Conservation (phyloP, 2,113 vertebrate genomes). For the Lepisosteus oculatus region DNA sequence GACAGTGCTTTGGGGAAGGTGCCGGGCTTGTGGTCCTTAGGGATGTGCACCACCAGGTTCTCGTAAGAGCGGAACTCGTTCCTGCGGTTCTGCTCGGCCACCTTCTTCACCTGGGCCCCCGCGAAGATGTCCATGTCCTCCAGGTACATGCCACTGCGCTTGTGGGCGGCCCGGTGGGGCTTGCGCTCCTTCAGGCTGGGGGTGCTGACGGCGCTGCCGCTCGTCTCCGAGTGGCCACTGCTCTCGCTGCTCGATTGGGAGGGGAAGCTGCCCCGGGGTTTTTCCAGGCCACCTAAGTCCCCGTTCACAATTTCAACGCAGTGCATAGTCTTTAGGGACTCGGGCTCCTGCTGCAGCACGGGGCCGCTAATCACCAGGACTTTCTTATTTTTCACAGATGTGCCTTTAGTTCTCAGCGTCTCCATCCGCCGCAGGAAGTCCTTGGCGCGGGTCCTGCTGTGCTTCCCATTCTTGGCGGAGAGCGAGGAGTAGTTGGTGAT, state of each 20-base stretch:
- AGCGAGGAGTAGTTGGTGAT: slow-evolving; percentile 58
- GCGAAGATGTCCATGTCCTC: slow-evolving; percentile 71
- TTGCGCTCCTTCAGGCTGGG: slow-evolving; percentile 77
- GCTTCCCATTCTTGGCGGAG: slow-evolving; percentile 75
- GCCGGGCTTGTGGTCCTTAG: slow-evolving; percentile 95
- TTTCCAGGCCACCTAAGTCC: slow-evolving; percentile 45
- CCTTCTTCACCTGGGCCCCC: slow-evolving; percentile 53
- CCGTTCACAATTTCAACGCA: slow-evolving; percentile 75
- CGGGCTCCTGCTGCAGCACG: slow-evolving; percentile 76
- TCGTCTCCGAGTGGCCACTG: slow-evolving; percentile 68
- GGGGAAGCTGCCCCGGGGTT: slow-evolving; percentile 31
- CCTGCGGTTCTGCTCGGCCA: slow-evolving; percentile 68
- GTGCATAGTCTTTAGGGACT: slow-evolving; percentile 73
- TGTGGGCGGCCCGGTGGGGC: slow-evolving; percentile 68
- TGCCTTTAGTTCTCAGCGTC: slow-evolving; percentile 76
- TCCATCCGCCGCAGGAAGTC: slow-evolving; percentile 91
- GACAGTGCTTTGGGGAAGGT: slow-evolving; percentile 97
- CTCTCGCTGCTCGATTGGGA: slow-evolving; percentile 72
- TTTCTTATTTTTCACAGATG: slow-evolving; percentile 67
- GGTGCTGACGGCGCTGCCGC: slow-evolving; percentile 72
- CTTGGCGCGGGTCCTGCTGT: slow-evolving; percentile 77
- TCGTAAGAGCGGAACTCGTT: slow-evolving; percentile 90
- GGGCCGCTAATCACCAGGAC: slow-evolving; percentile 81
- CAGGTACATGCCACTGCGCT: slow-evolving; percentile 75
- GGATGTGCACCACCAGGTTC: slow-evolving; percentile 86